These are phyloP conservation scores for Cephus spinipes DNA, from an alignment of 2,888 invertebrate genomes.

Conservation along the genomic window DNA sequence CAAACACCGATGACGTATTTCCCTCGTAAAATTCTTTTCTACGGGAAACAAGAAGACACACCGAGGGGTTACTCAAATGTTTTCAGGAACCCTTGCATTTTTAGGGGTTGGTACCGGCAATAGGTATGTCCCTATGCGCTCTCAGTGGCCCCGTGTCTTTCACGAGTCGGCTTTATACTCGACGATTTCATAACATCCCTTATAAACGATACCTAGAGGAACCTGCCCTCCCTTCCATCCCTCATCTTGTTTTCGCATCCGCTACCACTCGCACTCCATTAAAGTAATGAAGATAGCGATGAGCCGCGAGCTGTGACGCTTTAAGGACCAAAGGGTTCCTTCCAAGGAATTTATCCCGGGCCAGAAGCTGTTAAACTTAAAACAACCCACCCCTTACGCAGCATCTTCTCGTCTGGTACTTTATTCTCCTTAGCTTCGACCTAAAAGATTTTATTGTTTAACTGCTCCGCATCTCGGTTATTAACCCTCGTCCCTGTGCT, in stretches of 20 bases:
- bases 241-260: conserved; percentile 23
- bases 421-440: conserved; percentile 25
- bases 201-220: conserved; percentile 34
- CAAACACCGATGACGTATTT: conserved; percentile 31
- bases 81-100: background rate
- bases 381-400: conserved; percentile 43
- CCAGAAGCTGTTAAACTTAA: conserved; percentile 56
- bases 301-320: conserved; percentile 23
- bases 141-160: conserved; percentile 18
- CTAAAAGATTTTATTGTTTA: conserved; percentile 32
- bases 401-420: conserved; percentile 30
- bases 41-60: background rate
- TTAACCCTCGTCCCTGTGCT: conserved; percentile 17
- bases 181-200: conserved; percentile 54
- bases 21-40: conserved; percentile 29
- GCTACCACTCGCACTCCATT: conserved; percentile 57
- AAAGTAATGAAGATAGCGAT: conserved; percentile 63
- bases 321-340: conserved; percentile 53
- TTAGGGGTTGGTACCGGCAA: too few species aligned
- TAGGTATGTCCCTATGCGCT: conserved; percentile 27
- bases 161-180: conserved; percentile 47
- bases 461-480: conserved; percentile 29
- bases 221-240: conserved; percentile 18
- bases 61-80: background rate
- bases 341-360: conserved; percentile 60